Percentiles rank a stretch among this genome's conserved stretches.
Evolutionary conservation across 2,797 vertebrate genomes (phyloP).

Genomic region (Periophthalmus magnuspinnatus): DNA sequence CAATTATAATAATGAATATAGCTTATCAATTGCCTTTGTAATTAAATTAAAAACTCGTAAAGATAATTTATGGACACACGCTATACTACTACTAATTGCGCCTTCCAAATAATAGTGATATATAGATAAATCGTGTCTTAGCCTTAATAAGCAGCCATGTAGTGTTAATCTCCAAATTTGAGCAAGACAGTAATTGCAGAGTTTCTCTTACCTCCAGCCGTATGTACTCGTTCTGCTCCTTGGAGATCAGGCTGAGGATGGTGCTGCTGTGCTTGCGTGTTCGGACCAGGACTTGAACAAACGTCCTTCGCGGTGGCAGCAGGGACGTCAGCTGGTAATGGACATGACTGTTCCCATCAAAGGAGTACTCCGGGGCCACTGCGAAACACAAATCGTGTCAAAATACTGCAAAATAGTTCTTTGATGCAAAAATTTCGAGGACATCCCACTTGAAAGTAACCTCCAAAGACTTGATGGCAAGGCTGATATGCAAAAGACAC

Average conservation of each 20-base stretch:
- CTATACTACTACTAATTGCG: too few species aligned
- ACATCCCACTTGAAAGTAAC: conserved; percentile 2
- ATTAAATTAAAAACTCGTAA: too few species aligned
- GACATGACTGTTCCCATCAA: conserved; percentile 81
- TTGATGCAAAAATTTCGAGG: conserved; percentile 10
- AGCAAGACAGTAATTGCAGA: neutral
- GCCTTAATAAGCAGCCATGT: too few species aligned
- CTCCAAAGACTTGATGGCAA: conserved; percentile 15
- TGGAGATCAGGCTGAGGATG: conserved; percentile 79
- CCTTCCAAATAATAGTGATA: too few species aligned
- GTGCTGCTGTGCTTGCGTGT: conserved; percentile 83
- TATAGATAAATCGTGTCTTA: too few species aligned
- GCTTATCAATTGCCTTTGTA: too few species aligned
- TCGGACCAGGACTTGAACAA: conserved; percentile 82
- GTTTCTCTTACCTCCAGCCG: conserved; percentile 80
- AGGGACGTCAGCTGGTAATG: conserved; percentile 76
- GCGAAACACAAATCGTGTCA: conserved; percentile 13
- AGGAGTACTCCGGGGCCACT: conserved; percentile 80
- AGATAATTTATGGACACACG: too few species aligned
- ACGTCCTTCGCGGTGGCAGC: conserved; percentile 75
- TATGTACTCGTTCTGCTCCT: conserved; percentile 82
- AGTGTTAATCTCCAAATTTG: too few species aligned
- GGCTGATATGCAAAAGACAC: conserved; percentile 30
- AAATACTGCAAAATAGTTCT: conserved; percentile 10
- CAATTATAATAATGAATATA: too few species aligned